Evolutionary conservation across 2,888 invertebrate genomes (phyloP), one percentile per base, ranked within the genome.

Genomic region (Sympetrum striolatum): DNA sequence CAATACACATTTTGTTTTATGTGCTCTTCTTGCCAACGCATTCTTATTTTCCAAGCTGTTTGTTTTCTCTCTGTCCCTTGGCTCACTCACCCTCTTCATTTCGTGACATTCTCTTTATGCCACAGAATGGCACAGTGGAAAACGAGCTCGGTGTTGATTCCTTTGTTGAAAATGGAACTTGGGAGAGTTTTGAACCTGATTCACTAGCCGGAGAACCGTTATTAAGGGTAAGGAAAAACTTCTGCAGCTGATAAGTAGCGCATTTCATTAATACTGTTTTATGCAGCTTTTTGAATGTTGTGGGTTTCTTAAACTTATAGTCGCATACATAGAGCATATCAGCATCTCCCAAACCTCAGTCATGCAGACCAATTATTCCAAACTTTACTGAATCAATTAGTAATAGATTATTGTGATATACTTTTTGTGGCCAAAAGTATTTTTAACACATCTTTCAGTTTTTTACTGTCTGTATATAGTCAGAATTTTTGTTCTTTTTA

Each of bases 151-250:
- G 90, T 64, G 82, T 82, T 90, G 90, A 90, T 90, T 79, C 90
- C 79, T 90, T 90, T 93, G 94, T 94, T 93, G 95, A 95, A 93
- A 95, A 95, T 93, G 95, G 95, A 93, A 94, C 95, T 93, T 96
- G 96, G 96, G 95, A 95, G 94, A 94, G 94, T 93, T 95, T 95
- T 94, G 94, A 94, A 93, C 94, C 95, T 92, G 94, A 94, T 93
- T 94, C 95, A 93, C 94, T 95, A 93, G 93, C 94, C 92, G 95
- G 95, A 93, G 95, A 95, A 93, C 94, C 94, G 93, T 94, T 95
- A 92, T 94, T 95, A 93, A 95, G 95, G 95, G 96, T 96, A 95
- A 95, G 95, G 92, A 92, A 91, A 60, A 79, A 90, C 60, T 81
- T 60, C 80, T 90, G 90, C 90, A 86, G 86, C 86, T 86, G 86